These are phyloP conservation scores for Physocephala rufipes DNA, from an alignment of 2,888 invertebrate genomes.

Conservation along the genomic window DNA sequence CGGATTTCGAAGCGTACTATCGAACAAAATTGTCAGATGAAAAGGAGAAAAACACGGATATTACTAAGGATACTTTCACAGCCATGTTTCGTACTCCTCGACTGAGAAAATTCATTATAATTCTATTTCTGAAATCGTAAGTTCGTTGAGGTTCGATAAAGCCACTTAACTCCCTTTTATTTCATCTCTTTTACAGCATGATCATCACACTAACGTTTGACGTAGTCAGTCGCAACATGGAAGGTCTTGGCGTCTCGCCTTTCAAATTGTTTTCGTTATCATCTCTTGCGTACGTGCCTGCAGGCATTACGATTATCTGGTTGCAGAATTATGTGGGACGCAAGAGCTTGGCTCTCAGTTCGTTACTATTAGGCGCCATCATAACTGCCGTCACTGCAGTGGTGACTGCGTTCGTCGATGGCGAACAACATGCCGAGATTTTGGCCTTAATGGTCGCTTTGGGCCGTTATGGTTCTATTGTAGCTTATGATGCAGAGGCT, in stretches of 20 bases:
- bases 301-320: constrained; percentile 59
- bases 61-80: constrained; percentile 58
- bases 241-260: constrained; percentile 68
- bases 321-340: constrained; percentile 63
- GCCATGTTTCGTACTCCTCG: constrained; percentile 68
- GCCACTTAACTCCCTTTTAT: neutral
- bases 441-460: constrained; percentile 66
- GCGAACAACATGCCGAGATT: constrained; percentile 58
- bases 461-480: constrained; percentile 69
- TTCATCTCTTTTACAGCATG: constrained; percentile 56
- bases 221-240: constrained; percentile 69
- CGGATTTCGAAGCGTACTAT: constrained; percentile 61
- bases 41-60: constrained; percentile 41
- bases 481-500: constrained; percentile 71
- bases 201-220: constrained; percentile 70
- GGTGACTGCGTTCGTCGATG: constrained; percentile 59
- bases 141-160: constrained; percentile 46
- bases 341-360: constrained; percentile 68
- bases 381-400: constrained; percentile 67
- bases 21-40: constrained; percentile 50
- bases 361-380: constrained; percentile 67
- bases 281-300: constrained; percentile 69
- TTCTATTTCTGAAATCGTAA: constrained; percentile 70
- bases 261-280: constrained; percentile 68
- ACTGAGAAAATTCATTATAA: constrained; percentile 67